Conservation (phyloP, 2,888 invertebrate genomes). For the Latrodectus elegans region DNA sequence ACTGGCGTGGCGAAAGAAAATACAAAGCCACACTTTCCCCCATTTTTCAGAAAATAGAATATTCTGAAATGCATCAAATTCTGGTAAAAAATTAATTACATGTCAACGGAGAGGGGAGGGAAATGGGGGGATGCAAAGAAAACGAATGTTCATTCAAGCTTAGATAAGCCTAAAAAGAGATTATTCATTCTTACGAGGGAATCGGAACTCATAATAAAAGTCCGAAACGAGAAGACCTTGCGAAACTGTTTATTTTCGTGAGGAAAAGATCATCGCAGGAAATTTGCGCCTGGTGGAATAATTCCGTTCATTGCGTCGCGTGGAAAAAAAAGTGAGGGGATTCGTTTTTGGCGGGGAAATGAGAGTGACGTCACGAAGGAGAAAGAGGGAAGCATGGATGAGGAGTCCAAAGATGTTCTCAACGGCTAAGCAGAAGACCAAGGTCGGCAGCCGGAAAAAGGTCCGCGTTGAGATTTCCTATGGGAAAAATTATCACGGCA, state of each 20-base stretch:
- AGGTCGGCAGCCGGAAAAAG: conserved; percentile 67
- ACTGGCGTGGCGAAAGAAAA: too few species aligned
- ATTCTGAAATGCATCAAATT: too few species aligned
- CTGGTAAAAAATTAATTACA: too few species aligned
- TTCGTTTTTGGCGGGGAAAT: conserved; percentile 19
- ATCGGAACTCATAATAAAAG: too few species aligned
- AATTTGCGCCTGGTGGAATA: neutral
- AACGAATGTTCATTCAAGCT: too few species aligned
- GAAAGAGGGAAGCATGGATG: conserved; percentile 63
- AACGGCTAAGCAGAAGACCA: conserved; percentile 59
- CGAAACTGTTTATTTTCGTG: neutral
- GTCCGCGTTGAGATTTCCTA: conserved; percentile 63
- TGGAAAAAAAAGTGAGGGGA: neutral
- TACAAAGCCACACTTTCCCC: too few species aligned
- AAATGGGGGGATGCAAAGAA: too few species aligned
- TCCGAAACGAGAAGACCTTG: neutral
- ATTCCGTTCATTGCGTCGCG: conserved; percentile 14
- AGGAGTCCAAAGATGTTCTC: conserved; percentile 61
- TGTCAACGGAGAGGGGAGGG: too few species aligned
- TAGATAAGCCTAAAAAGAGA: too few species aligned
- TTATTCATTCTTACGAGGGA: too few species aligned
- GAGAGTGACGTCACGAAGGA: conserved; percentile 55
- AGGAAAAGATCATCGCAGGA: neutral
- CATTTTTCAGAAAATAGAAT: too few species aligned
- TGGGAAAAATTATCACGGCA: conserved; percentile 67